Base-by-base conservation (phyloP, 1,140 invertebrate species). In the Drosophila micromelanica region DNA sequence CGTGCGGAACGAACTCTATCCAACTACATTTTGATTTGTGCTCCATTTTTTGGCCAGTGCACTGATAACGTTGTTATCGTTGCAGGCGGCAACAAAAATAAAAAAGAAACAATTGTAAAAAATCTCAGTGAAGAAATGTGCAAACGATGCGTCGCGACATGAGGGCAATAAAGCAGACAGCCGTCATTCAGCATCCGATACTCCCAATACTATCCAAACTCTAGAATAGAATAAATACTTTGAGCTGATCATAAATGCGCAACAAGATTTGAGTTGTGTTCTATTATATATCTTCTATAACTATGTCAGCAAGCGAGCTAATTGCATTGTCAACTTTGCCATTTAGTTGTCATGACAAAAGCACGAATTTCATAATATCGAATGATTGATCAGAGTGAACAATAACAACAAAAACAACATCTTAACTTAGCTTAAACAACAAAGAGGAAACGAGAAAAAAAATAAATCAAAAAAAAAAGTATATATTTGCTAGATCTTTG, bases 21-120 rank as follows among this genome's bases (percentile, higher is more conserved):
- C 74, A 77, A 77, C 74, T 77, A 77, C 74, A 77, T 77, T 77
- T 77, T 77, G 74, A 77, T 77, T 77, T 77, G 74, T 77, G 74
- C 74, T 77, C 64, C 63, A 62, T 67, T 76, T 76, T 76, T 76
- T 61, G 35, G 59, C n/a, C 40, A 42, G 17, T 52, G 57, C 51
- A 68, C 73, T 73, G 73, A 76, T 76, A 76, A 76, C 73, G 57
- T 76, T 76, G 73, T 76, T 76, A 76, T 73, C 70, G 56, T 48
- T 57, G 73, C 20, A 23, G 43, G 35, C 51, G 9, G 27, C 32
- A 30, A n/a, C n/a, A n/a, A n/a, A n/a, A n/a, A n/a, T n/a, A n/a
- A 40, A 20, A 45, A 37, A 57, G 37, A 6, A 7, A 43, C 56
- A 55, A 56, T 37, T 23, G 13, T 13, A 9, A 49, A 1, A 43